These are phyloP conservation scores for Lucilia cuprina DNA, from an alignment of 1,140 invertebrate genomes.

Conservation along the genomic window DNA sequence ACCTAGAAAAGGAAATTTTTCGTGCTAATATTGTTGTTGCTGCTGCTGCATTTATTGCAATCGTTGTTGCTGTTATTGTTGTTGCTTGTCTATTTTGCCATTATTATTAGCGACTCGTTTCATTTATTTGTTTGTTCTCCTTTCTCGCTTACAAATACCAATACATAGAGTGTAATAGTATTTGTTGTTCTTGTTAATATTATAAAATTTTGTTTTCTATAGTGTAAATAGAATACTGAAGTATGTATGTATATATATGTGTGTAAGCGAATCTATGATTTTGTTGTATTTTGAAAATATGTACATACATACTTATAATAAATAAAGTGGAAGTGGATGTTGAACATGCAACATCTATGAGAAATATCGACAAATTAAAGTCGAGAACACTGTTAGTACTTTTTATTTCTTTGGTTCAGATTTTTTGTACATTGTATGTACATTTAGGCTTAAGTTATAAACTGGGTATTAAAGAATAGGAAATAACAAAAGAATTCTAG, in stretches of 20 bases:
- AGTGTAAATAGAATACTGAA: not conserved
- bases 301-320: not conserved
- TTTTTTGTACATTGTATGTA: not conserved
- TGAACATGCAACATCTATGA: constrained; percentile 18
- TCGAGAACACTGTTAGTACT: not conserved
- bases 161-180: not conserved
- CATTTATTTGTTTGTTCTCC: constrained; percentile 55
- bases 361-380: constrained; percentile 16
- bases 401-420: not conserved
- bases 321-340: constrained; percentile 25
- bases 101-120: constrained; percentile 26
- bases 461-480: not conserved
- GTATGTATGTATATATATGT: not conserved
- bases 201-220: constrained; percentile 4
- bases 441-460: not conserved
- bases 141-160: constrained; percentile 48
- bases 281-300: not conserved
- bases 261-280: not conserved
- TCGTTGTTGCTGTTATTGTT: constrained; percentile 38
- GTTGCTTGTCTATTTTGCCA: constrained; percentile 28
- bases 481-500: not conserved
- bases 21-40: constrained; percentile 50
- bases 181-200: not conserved
- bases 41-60: constrained; percentile 19
- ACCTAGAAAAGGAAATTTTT: constrained; percentile 63